Evolutionary conservation across 2,113 vertebrate genomes (phyloP), one percentile per base, ranked within the genome.

Genomic region (Oenanthe melanoleuca): DNA sequence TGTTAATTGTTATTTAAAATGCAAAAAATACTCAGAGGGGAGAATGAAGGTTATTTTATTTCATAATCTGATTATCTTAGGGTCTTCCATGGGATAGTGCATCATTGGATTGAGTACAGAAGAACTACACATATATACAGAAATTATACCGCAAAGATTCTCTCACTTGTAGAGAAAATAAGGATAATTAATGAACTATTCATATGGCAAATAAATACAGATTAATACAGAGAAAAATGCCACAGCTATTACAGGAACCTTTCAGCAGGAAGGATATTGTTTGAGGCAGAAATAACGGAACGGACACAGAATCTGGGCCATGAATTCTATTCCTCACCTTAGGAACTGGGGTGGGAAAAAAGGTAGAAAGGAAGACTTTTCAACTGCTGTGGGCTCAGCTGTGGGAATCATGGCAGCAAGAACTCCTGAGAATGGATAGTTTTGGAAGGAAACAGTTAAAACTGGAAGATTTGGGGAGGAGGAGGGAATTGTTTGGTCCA

Each of bases 1-100:
- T 93, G 89, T 94, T 96, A 95, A 89, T 89, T 91, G 87, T 97
- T 95, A 92, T 44, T 95, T 64, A 88, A 94, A 95, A 91, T 77
- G 38, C 34, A 70, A 91, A 92, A 47, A 82, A 44, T 23, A 45
- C 23, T 80, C 17, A 3, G 47, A 77, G 21, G 33, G 33, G 22
- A 92, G 40, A 93, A 93, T 82, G 37, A 92, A 94, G 55, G 66
- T 71, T 95, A 77, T 70, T 92, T 89, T 87, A 81, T 79, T 94
- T 77, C 29, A 79, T 45, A 34, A 83, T 42, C 42, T 63, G 33
- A 66, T 57, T 73, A 40, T 65, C 67, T 56, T 72, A 12, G 19
- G 4, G 33, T 86, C 14, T 52, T 89, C 33, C 38, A 65, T 21
- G 24, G 45, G 25, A 85, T 6, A 86, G 34, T 4, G 1, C 18